A percentile compares a stretch with the other conserved stretches of the same genome.
Evolutionary conservation across 2,888 invertebrate species (phyloP).

Genomic region (Tricholauxania praeusta): DNA sequence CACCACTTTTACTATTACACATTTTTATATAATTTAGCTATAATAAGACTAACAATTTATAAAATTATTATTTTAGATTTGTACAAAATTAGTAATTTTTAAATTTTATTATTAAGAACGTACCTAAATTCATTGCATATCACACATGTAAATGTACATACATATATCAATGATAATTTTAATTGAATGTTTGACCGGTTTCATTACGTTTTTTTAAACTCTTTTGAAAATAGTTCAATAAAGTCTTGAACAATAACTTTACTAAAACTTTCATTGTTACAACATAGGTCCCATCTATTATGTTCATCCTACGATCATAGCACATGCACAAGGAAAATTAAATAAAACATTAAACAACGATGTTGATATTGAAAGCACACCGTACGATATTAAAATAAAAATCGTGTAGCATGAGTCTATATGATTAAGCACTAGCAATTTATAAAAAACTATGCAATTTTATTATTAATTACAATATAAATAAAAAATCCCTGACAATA

Average conservation of each 20-base stretch:
- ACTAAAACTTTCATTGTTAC: conserved; percentile 32
- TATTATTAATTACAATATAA: not conserved
- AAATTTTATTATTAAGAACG: not conserved
- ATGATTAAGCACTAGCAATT: too few species aligned
- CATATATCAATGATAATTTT: too few species aligned
- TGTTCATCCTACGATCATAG: conserved; percentile 63
- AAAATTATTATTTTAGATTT: not conserved
- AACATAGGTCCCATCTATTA: conserved; percentile 59
- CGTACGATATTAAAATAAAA: conserved; percentile 68
- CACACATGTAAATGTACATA: too few species aligned
- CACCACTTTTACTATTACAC: too few species aligned
- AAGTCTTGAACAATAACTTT: conserved; percentile 26
- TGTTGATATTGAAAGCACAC: conserved; percentile 63
- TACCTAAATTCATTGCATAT: not conserved
- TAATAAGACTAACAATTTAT: not conserved
- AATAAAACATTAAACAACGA: conserved; percentile 58
- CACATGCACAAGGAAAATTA: conserved; percentile 64
- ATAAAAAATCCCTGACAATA: conserved; percentile 5
- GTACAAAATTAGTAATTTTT: not conserved
- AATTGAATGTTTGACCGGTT: too few species aligned
- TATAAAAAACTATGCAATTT: not conserved
- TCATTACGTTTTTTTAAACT: conserved; percentile 2
- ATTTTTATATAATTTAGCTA: too few species aligned
- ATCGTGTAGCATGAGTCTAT: conserved; percentile 58
- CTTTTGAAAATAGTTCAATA: not conserved